These are phyloP conservation scores for Dasyprocta punctata DNA, from an alignment of 2,113 vertebrate genomes.

Conservation along the genomic window DNA sequence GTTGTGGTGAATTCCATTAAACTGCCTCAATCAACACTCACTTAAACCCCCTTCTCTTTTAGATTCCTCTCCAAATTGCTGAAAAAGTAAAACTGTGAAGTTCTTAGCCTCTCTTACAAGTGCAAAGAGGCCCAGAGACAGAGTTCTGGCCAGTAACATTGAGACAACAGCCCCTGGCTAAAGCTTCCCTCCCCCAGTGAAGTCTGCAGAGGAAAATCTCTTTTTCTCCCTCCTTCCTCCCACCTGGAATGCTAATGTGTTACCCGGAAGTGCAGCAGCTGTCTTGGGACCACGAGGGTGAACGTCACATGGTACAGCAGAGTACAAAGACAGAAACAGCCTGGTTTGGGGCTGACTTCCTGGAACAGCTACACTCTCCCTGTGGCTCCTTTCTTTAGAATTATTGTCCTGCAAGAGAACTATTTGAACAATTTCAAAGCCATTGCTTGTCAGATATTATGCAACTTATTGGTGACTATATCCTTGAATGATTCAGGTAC, in stretches of 20 bases:
- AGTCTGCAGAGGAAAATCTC: background rate
- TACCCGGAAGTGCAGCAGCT: background rate
- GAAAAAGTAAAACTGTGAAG: background rate
- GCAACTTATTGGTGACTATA: background rate
- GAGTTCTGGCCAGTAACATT: background rate
- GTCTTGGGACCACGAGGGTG: background rate
- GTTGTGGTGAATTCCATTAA: background rate
- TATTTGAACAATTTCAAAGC: background rate
- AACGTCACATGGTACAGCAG: rapidly evolving
- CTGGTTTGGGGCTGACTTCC: background rate
- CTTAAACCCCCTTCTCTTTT: background rate
- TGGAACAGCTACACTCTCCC: background rate
- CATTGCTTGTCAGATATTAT: background rate
- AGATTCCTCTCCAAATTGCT: background rate
- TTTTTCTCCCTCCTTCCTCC: background rate
- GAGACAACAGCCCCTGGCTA: background rate
- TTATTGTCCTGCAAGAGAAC: background rate
- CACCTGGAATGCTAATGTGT: background rate
- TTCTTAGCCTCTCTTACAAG: background rate
- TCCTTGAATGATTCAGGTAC: background rate
- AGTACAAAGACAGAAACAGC: background rate
- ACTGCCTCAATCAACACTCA: background rate
- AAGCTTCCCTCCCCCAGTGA: background rate
- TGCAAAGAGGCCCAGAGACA: background rate
- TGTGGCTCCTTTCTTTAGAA: background rate